Evolutionary conservation across 1,140 invertebrate genomes (phyloP).

Genomic region (Leguminivora glycinivorella): DNA sequence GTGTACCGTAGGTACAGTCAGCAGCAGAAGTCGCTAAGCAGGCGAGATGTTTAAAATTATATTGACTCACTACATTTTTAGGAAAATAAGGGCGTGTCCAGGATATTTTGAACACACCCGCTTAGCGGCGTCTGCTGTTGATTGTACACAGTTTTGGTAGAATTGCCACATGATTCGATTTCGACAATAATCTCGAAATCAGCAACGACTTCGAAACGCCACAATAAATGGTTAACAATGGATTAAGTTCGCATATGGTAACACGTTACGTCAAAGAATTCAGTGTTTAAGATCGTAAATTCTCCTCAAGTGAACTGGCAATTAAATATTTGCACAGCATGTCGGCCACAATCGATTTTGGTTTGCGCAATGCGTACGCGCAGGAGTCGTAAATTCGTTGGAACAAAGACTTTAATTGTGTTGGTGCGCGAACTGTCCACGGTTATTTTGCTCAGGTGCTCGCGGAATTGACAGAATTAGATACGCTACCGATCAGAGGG

Average conservation of each 20-base stretch:
- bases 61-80: no score
- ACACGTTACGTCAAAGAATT: slow-evolving; percentile 10
- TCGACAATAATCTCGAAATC: background rate
- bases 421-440: slow-evolving; percentile 8
- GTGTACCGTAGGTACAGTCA: no score
- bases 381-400: slow-evolving; percentile 30
- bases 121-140: no score
- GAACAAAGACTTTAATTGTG: slow-evolving; percentile 36
- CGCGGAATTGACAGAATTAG: background rate
- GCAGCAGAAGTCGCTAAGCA: no score
- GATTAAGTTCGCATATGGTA: slow-evolving; percentile 11
- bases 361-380: slow-evolving; percentile 28
- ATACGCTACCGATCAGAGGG: background rate
- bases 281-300: slow-evolving; percentile 15
- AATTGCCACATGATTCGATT: background rate
- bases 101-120: no score
- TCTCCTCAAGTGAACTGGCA: slow-evolving; percentile 18
- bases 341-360: slow-evolving; percentile 28
- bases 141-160: no score
- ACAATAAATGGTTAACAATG: background rate
- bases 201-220: background rate
- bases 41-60: no score
- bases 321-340: slow-evolving; percentile 21
- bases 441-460: slow-evolving; percentile 15
- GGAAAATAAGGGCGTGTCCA: no score